These are phyloP conservation scores for Drosophila melanogaster DNA, from an alignment of 1,140 invertebrate genomes.

Conservation along the genomic window Release_6_plus_ISO1_MT NT_033777.3:17015001-17015500, in stretches of 20 bases:
- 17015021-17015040: no score
- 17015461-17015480: conserved; percentile 6
- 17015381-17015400: neutral
- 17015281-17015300: no score
- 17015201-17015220: neutral
- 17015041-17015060: neutral
- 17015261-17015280: no score
- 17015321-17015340: neutral
- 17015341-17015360: neutral
- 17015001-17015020: conserved; percentile 20
- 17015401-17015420: conserved; percentile 1
- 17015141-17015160: no score
- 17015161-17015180: no score
- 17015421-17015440: neutral
- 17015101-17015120: neutral
- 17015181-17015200: no score
- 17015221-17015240: neutral
- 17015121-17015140: no score
- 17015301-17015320: neutral
- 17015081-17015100: neutral
- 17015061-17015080: neutral
- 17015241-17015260: no score
- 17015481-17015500: neutral
- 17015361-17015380: neutral
- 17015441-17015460: conserved; percentile 3